phyloP scores from a whole-genome alignment of 1,140 invertebrate species.

The Stratiolaelaps scimitus region DNA sequence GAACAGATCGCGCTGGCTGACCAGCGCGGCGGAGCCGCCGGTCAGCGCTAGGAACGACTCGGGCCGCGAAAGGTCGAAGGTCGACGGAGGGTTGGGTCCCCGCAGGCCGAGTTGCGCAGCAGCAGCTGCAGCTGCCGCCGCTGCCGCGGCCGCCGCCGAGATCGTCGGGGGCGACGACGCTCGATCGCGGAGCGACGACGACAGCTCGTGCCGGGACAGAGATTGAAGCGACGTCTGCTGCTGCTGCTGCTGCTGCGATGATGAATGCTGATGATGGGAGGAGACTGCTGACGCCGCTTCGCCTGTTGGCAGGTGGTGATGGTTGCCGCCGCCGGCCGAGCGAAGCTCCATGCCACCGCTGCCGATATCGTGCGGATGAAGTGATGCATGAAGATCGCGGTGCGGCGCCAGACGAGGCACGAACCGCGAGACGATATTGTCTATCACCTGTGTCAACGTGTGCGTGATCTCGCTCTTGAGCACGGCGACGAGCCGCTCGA shows the following conservation, averaged over 20 bases:
- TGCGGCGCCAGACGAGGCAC: constrained; percentile 58
- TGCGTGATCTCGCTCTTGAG: constrained; percentile 77
- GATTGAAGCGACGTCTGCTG: not conserved
- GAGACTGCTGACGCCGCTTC: constrained; percentile 46
- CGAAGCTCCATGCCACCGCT: too few relatives aligned
- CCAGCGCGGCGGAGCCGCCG: constrained; percentile 34
- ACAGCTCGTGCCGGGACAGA: not conserved
- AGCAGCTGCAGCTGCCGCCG: constrained; percentile 47
- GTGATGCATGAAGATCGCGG: constrained; percentile 24
- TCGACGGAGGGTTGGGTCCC: constrained; percentile 45
- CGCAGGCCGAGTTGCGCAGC: constrained; percentile 53
- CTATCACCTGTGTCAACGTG: constrained; percentile 67
- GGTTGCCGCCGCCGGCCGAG: too few relatives aligned
- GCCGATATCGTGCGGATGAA: not conserved
- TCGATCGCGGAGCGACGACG: not conserved
- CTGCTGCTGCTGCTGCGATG: not conserved
- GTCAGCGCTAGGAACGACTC: constrained; percentile 37
- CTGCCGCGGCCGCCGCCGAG: constrained; percentile 30
- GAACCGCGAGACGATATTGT: constrained; percentile 69
- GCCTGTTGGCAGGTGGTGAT: constrained; percentile 37
- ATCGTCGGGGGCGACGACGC: constrained; percentile 30
- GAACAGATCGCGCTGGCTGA: constrained; percentile 30
- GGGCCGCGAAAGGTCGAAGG: constrained; percentile 36
- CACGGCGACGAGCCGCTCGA: constrained; percentile 71
- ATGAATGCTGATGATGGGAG: constrained; percentile 30